phyloP scores from a whole-genome alignment of 2,888 invertebrate species.

The Thyatira batis region DNA sequence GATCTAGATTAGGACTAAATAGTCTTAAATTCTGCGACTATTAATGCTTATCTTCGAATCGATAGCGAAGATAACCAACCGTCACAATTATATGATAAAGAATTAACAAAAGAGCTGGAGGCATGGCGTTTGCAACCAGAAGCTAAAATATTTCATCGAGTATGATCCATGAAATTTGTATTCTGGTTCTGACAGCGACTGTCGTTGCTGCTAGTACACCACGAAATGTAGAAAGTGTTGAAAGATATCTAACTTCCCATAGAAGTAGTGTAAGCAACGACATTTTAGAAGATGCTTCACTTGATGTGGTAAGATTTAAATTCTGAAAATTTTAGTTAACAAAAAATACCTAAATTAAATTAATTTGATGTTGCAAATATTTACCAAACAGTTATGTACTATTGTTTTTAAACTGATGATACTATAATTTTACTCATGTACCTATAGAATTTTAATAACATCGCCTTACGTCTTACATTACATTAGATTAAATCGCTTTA shows the following conservation, averaged over 20 bases:
- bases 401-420: too few relatives aligned
- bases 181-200: neutral
- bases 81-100: neutral
- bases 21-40: neutral
- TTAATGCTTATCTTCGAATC: neutral
- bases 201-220: neutral
- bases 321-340: neutral
- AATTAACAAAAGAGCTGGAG: neutral
- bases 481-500: too few relatives aligned
- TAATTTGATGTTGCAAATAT: neutral
- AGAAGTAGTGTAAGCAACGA: slow-evolving; percentile 9
- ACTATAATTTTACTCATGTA: too few relatives aligned
- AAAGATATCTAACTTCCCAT: neutral
- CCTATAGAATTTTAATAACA: too few relatives aligned
- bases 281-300: slow-evolving; percentile 46
- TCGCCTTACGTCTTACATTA: too few relatives aligned
- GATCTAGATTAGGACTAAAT: neutral
- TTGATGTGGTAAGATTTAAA: slow-evolving; percentile 54
- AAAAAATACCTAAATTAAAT: neutral
- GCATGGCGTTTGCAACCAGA: neutral
- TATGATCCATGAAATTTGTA: neutral
- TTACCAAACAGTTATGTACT: too few relatives aligned
- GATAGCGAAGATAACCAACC: neutral
- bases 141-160: neutral
- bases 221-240: neutral